These are phyloP conservation scores for Pectinophora gossypiella DNA, from an alignment of 1,140 invertebrate genomes.

Conservation along the genomic window DNA sequence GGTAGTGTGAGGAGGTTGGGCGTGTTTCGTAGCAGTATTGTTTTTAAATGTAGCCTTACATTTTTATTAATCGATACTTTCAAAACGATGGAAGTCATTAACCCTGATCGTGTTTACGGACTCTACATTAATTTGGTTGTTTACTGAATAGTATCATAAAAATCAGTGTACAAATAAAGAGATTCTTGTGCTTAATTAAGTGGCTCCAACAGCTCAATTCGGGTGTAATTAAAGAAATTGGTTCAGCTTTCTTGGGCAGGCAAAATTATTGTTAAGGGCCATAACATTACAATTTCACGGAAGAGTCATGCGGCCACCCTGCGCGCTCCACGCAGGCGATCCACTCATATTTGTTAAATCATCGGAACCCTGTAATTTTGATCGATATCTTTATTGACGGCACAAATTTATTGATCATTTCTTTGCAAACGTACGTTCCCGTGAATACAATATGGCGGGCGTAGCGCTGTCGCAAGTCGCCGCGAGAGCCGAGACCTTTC, in stretches of 20 bases:
- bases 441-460: slow-evolving; percentile 56
- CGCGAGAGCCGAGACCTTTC: slow-evolving; percentile 41
- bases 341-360: slow-evolving; percentile 68
- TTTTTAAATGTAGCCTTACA: slow-evolving; percentile 25
- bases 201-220: slow-evolving; percentile 44
- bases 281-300: slow-evolving; percentile 62
- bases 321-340: slow-evolving; percentile 41
- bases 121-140: slow-evolving; percentile 20
- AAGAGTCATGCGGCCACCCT: slow-evolving; percentile 61
- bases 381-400: slow-evolving; percentile 73
- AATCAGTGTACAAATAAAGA: slow-evolving; percentile 42
- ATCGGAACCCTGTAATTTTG: slow-evolving; percentile 73
- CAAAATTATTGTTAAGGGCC: slow-evolving; percentile 56
- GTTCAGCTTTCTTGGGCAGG: slow-evolving; percentile 41
- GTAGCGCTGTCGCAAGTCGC: slow-evolving; percentile 46
- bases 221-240: slow-evolving; percentile 52
- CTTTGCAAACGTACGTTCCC: slow-evolving; percentile 55
- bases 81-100: slow-evolving; percentile 33
- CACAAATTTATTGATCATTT: slow-evolving; percentile 70
- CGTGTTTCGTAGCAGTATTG: slow-evolving; percentile 15
- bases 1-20: not conserved
- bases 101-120: slow-evolving; percentile 36
- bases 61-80: slow-evolving; percentile 22
- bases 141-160: slow-evolving; percentile 35
- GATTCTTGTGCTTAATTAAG: slow-evolving; percentile 43